Base-by-base conservation (phyloP, 1,140 invertebrate genomes). In the Rhopalosiphum maidis region DNA sequence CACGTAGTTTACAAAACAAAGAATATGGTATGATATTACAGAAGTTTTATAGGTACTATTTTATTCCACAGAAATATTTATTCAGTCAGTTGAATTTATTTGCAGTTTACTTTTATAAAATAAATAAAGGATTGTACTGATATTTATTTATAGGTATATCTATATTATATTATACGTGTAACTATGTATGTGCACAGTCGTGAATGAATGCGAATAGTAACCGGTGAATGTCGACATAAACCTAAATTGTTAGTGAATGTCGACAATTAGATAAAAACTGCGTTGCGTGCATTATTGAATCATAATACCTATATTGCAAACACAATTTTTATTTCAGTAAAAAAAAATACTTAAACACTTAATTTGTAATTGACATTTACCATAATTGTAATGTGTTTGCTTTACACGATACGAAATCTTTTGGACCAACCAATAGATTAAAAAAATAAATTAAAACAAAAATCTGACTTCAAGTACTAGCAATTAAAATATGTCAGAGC, bases 41-140 rank as follows among this genome's bases (percentile, higher is more conserved):
- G 43, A 30, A 46, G 41, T 86, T 46, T 43, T 86, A 85, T 41
- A 41, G 83, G 37, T 43, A 41, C 37, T 83, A 83, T 83, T 35
- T 37, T 83, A 83, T 41, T 30, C 85, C 43, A 43, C 23, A 46
- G 43, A 46, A 46, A 86, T 86, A 46, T 86, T 30, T 46, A 46
- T 43, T 86, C 37, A 43, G 41, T 46, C 41, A 46, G 85, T 30
- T 86, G 41, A 86, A 46, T 43, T 86, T 86, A 86, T 86, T 86
- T 86, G 30, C 9, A 46, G 23, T 86, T 46, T 41, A 4, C 43
- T 86, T 85, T 46, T 25, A 41, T 41, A 41, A 85, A 85, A 85
- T 85, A 41, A 85, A 41, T 85, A 85, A 41, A 85, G 41, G 7
- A 83, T 85, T 85, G 60, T n/a, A 77, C 60, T 77, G n/a, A 77